Evolutionary conservation across 1,140 invertebrate genomes (phyloP).

Genomic region (Pararge aegeria): DNA sequence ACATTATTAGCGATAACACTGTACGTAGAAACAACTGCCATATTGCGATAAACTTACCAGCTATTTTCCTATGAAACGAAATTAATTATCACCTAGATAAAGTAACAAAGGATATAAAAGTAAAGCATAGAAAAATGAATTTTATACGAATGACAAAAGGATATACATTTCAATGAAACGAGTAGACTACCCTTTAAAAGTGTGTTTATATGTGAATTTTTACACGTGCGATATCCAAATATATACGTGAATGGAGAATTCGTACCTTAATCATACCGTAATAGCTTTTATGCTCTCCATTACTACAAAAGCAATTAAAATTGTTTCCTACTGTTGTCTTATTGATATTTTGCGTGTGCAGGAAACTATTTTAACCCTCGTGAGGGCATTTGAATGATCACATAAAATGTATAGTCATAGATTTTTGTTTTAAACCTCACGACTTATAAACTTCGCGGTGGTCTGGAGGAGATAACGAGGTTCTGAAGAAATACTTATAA

Average conservation of each 20-base stretch:
- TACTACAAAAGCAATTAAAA: slow-evolving; percentile 17
- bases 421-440: too few relatives aligned
- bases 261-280: neutral
- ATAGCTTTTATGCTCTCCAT: slow-evolving; percentile 10
- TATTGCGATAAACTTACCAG: neutral
- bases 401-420: neutral
- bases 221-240: slow-evolving; percentile 18
- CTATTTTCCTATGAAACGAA: neutral
- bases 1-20: neutral
- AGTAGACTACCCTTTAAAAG: neutral
- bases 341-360: slow-evolving; percentile 19
- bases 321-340: slow-evolving; percentile 20
- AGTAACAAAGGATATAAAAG: neutral
- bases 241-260: neutral
- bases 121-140: neutral
- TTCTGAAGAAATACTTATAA: too few relatives aligned
- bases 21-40: neutral
- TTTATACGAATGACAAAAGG: neutral
- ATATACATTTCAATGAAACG: neutral
- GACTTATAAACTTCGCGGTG: too few relatives aligned
- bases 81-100: neutral
- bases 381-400: slow-evolving; percentile 6
- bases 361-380: slow-evolving; percentile 8
- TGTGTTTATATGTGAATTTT: neutral
- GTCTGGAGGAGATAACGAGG: too few relatives aligned